Conservation (phyloP, 2,113 vertebrate genomes). For the Dermatemys mawii region DNA sequence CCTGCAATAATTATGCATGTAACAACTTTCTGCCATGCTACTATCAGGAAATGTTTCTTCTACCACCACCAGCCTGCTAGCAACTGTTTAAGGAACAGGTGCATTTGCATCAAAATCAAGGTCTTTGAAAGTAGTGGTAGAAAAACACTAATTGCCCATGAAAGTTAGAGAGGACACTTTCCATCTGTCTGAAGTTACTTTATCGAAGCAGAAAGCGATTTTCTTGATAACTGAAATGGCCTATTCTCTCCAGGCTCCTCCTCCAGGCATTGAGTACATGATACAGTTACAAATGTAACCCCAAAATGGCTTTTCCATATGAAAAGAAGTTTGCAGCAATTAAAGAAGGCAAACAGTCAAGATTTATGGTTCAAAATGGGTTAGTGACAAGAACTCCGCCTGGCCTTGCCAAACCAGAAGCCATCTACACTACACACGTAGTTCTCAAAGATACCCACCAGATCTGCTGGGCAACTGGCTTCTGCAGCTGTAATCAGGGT, state of each 20-base stretch:
- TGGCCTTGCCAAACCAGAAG: background rate
- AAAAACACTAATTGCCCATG: background rate
- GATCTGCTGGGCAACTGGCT: background rate
- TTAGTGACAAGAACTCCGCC: background rate
- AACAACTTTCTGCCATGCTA: background rate
- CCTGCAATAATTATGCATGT: background rate
- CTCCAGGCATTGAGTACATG: background rate
- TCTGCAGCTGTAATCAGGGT: background rate
- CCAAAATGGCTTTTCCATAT: background rate
- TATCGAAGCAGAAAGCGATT: background rate
- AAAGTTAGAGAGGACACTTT: background rate
- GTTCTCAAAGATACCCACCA: background rate
- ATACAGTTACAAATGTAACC: background rate
- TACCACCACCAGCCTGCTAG: background rate
- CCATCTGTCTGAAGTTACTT: background rate
- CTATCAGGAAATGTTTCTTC: background rate
- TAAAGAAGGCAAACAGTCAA: conserved; percentile 9
- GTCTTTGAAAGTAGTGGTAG: background rate
- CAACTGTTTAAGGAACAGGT: background rate
- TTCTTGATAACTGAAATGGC: background rate
- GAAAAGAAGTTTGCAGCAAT: conserved; percentile 34
- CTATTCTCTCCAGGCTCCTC: background rate
- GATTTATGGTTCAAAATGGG: background rate
- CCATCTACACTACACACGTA: fast-evolving
- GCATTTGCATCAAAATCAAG: fast-evolving